phyloP scores from a whole-genome alignment of 1,140 invertebrate genomes.

The Aporrectodea caliginosa region DNA sequence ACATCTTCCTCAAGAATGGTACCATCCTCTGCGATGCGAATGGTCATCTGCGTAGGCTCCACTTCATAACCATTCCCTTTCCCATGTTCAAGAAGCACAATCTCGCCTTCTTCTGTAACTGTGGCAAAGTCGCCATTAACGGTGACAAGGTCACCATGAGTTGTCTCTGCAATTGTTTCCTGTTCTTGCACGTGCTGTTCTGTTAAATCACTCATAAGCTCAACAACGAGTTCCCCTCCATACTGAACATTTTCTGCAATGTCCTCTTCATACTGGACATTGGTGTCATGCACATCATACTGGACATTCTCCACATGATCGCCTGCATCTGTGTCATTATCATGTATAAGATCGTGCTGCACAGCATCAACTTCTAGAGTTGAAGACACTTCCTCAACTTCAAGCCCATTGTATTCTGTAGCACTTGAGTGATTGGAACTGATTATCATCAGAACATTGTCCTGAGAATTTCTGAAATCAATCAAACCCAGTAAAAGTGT shows the following conservation, averaged over 20 bases:
- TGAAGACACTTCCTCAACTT: not conserved
- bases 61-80: not conserved
- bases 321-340: not conserved
- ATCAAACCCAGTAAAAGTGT: not conserved
- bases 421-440: not conserved
- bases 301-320: not conserved
- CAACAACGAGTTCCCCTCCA: not conserved
- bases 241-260: not conserved
- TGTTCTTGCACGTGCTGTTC: not conserved
- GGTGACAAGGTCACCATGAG: not conserved
- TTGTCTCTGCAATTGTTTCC: not conserved
- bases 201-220: not conserved
- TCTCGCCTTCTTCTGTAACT: not conserved
- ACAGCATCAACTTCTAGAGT: not conserved
- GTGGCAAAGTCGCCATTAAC: not conserved
- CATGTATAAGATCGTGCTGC: not conserved
- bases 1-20: not conserved
- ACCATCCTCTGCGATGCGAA: not conserved
- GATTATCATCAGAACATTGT: not conserved
- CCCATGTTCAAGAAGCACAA: not conserved
- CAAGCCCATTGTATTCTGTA: not conserved
- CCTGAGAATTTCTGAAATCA: not conserved
- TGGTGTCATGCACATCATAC: not conserved
- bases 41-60: not conserved
- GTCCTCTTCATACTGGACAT: not conserved